Evolutionary conservation across 2,888 invertebrate genomes (phyloP).

Genomic region (Drosophila multiciliata): DNA sequence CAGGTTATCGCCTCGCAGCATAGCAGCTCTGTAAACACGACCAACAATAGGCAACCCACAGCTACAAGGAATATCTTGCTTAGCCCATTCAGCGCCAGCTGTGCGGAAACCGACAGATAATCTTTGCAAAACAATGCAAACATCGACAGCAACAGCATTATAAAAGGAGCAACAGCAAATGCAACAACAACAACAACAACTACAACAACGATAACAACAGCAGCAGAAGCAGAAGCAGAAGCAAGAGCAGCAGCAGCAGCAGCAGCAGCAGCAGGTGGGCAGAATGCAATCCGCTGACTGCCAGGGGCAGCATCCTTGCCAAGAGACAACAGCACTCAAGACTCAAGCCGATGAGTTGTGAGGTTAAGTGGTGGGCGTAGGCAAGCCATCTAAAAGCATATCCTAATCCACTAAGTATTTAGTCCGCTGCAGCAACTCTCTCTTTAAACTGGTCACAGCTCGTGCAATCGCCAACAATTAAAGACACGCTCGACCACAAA

Average conservation of each 20-base stretch:
- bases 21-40: constrained; percentile 41
- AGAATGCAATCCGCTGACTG: constrained; percentile 28
- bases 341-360: neutral
- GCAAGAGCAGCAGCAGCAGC: constrained; percentile 1
- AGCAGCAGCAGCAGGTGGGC: constrained; percentile 14
- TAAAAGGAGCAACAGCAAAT: constrained; percentile 1
- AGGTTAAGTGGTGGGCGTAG: neutral
- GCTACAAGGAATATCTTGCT: constrained; percentile 22
- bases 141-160: constrained; percentile 14
- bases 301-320: constrained; percentile 15
- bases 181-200: neutral
- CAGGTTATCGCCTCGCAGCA: constrained; percentile 11
- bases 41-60: constrained; percentile 27
- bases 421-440: constrained; percentile 15
- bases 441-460: constrained; percentile 8
- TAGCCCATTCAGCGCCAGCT: constrained; percentile 58
- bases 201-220: constrained; percentile 14
- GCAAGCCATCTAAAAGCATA: constrained; percentile 33
- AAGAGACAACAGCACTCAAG: constrained; percentile 32
- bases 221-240: constrained; percentile 1
- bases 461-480: neutral
- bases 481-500: neutral
- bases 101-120: constrained; percentile 59
- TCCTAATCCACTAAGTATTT: constrained; percentile 43
- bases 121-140: constrained; percentile 55